These are phyloP conservation scores for Zosterops hypoxanthus DNA, from an alignment of 2,113 vertebrate species.

Conservation along the genomic window DNA sequence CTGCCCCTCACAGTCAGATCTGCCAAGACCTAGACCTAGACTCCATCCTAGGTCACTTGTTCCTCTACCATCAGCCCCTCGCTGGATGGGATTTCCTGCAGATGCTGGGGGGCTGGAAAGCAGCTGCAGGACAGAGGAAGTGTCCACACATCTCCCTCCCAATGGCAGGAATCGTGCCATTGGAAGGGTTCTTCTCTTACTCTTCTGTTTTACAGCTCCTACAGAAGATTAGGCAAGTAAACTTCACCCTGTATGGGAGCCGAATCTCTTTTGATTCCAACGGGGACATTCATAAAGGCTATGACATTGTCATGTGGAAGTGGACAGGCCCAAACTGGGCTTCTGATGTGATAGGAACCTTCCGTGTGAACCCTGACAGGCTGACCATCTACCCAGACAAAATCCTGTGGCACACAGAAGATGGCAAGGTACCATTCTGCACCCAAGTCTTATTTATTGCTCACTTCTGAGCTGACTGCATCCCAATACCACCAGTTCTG, in stretches of 20 bases:
- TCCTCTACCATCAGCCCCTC: not conserved
- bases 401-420: constrained; percentile 73
- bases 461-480: not conserved
- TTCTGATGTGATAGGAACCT: constrained; percentile 72
- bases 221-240: constrained; percentile 70
- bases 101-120: not conserved
- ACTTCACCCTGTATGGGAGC: constrained; percentile 78
- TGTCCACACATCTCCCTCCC: not conserved
- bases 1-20: not conserved
- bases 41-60: not conserved
- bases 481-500: fast-evolving
- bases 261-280: constrained; percentile 75
- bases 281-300: constrained; percentile 71
- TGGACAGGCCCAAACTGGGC: constrained; percentile 29
- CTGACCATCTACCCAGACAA: constrained; percentile 68
- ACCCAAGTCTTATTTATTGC: not conserved
- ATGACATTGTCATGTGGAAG: constrained; percentile 79
- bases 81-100: not conserved
- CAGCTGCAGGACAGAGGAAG: not conserved
- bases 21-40: not conserved
- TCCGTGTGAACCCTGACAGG: constrained; percentile 27
- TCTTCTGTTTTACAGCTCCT: constrained; percentile 64
- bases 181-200: not conserved
- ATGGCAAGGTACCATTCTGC: constrained; percentile 39
- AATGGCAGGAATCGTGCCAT: not conserved